Percentiles rank a stretch among this genome's conserved stretches.
phyloP scores from a whole-genome alignment of 2,797 vertebrate species.

The Phoxinus dragarum region DNA sequence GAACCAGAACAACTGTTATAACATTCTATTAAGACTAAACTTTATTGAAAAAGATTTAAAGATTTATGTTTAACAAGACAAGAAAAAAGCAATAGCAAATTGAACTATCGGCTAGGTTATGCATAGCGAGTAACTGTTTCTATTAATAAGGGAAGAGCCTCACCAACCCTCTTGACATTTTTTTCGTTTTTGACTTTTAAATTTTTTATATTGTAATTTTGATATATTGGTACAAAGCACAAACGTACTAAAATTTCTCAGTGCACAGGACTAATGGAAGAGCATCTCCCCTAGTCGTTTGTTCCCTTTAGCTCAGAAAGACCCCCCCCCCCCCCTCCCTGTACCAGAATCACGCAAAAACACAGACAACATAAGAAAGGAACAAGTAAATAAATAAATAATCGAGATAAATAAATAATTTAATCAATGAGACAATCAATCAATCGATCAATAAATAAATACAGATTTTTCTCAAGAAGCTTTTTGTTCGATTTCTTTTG shows the following conservation, averaged over 20 bases:
- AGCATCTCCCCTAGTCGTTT: conserved; percentile 95
- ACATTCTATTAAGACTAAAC: conserved; percentile 99
- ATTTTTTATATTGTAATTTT: conserved; percentile 95
- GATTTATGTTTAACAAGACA: conserved; percentile 99
- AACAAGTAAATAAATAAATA: conserved; percentile 83
- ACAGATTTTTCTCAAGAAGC: conserved; percentile 80
- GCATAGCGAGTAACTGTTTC: conserved; percentile 99
- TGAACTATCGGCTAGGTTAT: conserved; percentile 99
- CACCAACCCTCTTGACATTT: conserved; percentile 88
- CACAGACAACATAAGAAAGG: conserved; percentile 92
- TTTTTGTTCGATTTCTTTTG: conserved; percentile 91
- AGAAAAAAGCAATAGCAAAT: conserved; percentile 99
- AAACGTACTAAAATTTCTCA: conserved; percentile 99
- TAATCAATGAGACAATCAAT: conserved; percentile 71
- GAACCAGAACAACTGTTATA: conserved; percentile 99
- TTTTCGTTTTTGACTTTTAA: conserved; percentile 80
- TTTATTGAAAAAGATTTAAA: conserved; percentile 99
- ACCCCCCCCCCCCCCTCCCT: conserved; percentile 87
- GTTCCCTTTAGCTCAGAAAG: conserved; percentile 98
- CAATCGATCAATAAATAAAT: conserved; percentile 81
- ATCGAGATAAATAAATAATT: conserved; percentile 77
- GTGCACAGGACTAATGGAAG: conserved; percentile 98
- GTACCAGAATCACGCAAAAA: conserved; percentile 88
- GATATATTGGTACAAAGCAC: conserved; percentile 99
- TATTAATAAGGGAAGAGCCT: conserved; percentile 99